Evolutionary conservation across 2,797 vertebrate species (phyloP).

Genomic region (Loris lydekkerianus): DNA sequence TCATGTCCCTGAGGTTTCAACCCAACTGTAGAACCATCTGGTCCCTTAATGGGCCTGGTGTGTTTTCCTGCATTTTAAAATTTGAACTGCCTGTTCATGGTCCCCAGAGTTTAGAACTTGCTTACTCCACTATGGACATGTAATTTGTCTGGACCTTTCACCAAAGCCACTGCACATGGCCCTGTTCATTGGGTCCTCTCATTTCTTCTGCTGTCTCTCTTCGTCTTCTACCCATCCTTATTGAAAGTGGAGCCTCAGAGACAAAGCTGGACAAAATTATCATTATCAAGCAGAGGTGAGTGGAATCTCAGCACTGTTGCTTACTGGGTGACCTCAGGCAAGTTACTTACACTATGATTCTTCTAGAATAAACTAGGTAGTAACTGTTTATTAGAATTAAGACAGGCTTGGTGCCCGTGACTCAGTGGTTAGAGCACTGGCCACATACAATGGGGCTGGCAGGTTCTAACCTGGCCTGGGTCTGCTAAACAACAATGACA

Average conservation of each 20-base stretch:
- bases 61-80: constrained; percentile 60
- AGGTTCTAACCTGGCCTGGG: too few relatives aligned
- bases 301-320: background rate
- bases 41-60: constrained; percentile 34
- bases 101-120: background rate
- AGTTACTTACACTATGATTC: constrained; percentile 33
- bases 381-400: constrained; percentile 30
- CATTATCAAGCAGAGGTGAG: constrained; percentile 1
- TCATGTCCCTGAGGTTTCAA: constrained; percentile 75
- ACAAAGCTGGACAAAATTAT: constrained; percentile 37
- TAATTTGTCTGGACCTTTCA: background rate
- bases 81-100: constrained; percentile 37
- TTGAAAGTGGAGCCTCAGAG: constrained; percentile 7
- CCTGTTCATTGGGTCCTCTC: background rate
- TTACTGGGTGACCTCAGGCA: constrained; percentile 26
- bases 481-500: too few relatives aligned
- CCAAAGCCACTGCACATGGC: background rate
- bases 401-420: background rate
- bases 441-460: too few relatives aligned
- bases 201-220: background rate
- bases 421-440: too few relatives aligned
- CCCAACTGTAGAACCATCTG: constrained; percentile 76
- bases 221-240: background rate
- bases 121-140: background rate
- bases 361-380: constrained; percentile 39